Base-by-base conservation (phyloP, 2,888 invertebrate genomes). In the Ophion obscuratus region DNA sequence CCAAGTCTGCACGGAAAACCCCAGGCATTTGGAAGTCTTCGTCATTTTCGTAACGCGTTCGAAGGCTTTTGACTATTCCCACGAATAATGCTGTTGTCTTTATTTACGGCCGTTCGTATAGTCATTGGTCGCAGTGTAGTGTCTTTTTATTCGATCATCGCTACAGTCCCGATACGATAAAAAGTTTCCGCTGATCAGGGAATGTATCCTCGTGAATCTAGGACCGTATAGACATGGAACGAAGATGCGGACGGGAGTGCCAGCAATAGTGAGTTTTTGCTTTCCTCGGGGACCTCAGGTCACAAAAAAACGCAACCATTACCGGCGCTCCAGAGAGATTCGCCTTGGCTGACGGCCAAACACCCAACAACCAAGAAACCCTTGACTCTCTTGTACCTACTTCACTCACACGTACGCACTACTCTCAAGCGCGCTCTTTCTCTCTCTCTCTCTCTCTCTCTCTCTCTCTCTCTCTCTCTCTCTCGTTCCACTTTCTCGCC, bases 261-360 rank as follows among this genome's bases (percentile, higher is more conserved):
- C 70, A 83, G 73, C 74, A 36, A 59, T 74, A 84, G 61, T 78
- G 80, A 75, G 71, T 84, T 86, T 80, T 61, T 70, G 59, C 81
- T 76, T 85, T 79, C 40, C 57, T 64, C 84, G 73, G 80, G 81
- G 73, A 87, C 88, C 83, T 70, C 86, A 59, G 87, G 88, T 87
- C 86, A 31, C 73, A 84, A 87, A 87, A 88, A 91, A 91, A 88
- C 40, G 89, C 90, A 90, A 89, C 90, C 90, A 91, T 90, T 87
- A 88, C 80, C 77, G 73, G 73, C 89, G 89, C 91, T 89, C 88
- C 88, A 88, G 89, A 91, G 89, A 91, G 91, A 91, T 91, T 91
- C 89, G 61, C 81, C 86, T 89, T 92, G 91, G 91, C 91, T 85
- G 87, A 87, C 87, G 88, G 91, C 92, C 92, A 92, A 91, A 91